These are phyloP conservation scores for Belonocnema kinseyi DNA, from an alignment of 1,140 invertebrate genomes.

Conservation along the genomic window DNA sequence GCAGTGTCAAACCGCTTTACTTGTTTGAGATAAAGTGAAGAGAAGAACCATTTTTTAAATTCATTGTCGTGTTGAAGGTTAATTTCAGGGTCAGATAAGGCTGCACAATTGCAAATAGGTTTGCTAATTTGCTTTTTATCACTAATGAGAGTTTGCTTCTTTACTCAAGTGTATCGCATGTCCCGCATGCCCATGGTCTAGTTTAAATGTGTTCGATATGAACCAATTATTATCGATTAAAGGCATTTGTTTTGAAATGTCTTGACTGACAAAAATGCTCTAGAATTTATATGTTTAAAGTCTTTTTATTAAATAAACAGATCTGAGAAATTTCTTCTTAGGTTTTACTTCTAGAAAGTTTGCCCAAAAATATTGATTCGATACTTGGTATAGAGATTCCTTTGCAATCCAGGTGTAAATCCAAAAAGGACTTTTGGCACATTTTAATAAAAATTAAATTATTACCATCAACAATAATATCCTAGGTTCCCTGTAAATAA, in stretches of 20 bases:
- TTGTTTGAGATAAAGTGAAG: not conserved
- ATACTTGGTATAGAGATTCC: too few relatives aligned
- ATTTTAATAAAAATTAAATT: not conserved
- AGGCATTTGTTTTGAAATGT: not conserved
- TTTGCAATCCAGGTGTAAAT: too few relatives aligned
- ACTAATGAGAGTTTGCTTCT: not conserved
- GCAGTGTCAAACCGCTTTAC: too few relatives aligned
- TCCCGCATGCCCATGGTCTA: constrained; percentile 3
- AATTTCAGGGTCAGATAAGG: not conserved
- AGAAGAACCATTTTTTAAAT: not conserved
- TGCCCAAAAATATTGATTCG: too few relatives aligned
- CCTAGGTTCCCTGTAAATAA: too few relatives aligned
- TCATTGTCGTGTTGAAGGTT: not conserved
- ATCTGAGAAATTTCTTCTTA: too few relatives aligned
- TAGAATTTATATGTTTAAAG: too few relatives aligned
- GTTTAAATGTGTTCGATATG: not conserved
- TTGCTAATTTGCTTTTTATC: constrained; percentile 3
- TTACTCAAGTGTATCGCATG: not conserved
- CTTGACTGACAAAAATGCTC: too few relatives aligned
- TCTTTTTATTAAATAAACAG: too few relatives aligned
- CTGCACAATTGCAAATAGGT: not conserved
- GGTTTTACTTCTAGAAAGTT: too few relatives aligned
- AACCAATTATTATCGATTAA: not conserved
- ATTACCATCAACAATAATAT: too few relatives aligned
- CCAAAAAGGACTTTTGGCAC: not conserved